Evolutionary conservation across 2,888 invertebrate species (phyloP).

Genomic region (Heteromyza rotundicornis): DNA sequence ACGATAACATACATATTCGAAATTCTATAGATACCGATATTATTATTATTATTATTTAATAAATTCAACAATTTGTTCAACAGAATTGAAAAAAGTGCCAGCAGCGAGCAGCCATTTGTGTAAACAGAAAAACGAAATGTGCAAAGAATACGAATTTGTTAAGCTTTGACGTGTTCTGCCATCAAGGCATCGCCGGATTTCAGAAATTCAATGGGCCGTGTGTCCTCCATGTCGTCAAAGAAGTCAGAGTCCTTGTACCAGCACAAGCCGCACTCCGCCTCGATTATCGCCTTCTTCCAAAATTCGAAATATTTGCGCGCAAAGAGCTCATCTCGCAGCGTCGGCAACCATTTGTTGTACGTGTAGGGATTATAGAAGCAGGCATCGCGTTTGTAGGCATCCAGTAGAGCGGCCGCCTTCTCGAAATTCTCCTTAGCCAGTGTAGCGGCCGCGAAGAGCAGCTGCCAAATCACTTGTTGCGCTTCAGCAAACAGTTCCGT

Average conservation of each 20-base stretch:
- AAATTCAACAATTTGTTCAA: too few relatives aligned
- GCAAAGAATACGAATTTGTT: too few relatives aligned
- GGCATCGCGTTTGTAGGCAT: slow-evolving; percentile 53
- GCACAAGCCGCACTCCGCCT: slow-evolving; percentile 35
- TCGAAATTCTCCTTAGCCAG: not conserved
- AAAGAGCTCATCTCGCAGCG: slow-evolving; percentile 36
- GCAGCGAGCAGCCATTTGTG: too few relatives aligned
- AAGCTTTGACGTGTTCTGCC: too few relatives aligned
- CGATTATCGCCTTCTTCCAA: slow-evolving; percentile 37
- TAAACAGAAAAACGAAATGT: too few relatives aligned
- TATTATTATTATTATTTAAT: too few relatives aligned
- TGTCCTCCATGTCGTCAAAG: slow-evolving; percentile 35
- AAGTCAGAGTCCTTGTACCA: slow-evolving; percentile 35
- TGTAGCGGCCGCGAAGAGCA: slow-evolving; percentile 36
- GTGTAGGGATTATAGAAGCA: slow-evolving; percentile 37
- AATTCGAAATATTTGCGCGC: slow-evolving; percentile 33
- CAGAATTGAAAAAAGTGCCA: too few relatives aligned
- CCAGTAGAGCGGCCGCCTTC: slow-evolving; percentile 15
- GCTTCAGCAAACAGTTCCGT: slow-evolving; percentile 35
- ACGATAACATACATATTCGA: too few relatives aligned
- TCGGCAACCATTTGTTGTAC: slow-evolving; percentile 45
- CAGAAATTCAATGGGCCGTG: too few relatives aligned
- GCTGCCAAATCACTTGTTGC: slow-evolving; percentile 38
- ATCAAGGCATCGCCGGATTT: too few relatives aligned
- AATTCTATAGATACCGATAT: too few relatives aligned